These are phyloP conservation scores for Pongo abelii DNA, from an alignment of 2,113 vertebrate genomes.

Conservation along the genomic window DNA sequence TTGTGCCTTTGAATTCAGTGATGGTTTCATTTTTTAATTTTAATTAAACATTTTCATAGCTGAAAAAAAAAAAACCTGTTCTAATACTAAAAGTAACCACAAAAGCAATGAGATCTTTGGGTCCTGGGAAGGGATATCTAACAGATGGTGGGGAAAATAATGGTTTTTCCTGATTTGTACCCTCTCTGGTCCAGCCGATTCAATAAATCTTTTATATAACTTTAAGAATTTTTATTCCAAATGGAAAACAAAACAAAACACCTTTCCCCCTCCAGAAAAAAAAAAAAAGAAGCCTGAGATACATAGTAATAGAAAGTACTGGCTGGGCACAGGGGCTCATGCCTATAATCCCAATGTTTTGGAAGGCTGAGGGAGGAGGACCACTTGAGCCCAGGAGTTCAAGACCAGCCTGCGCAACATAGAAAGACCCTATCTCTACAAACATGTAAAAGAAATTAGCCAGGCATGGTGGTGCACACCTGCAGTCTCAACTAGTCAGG, in stretches of 20 bases:
- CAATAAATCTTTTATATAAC: neutral
- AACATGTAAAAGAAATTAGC: too few relatives aligned
- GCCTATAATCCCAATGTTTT: too few relatives aligned
- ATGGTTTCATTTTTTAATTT: neutral
- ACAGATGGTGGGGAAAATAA: neutral
- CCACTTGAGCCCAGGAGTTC: too few relatives aligned
- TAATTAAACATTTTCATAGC: neutral
- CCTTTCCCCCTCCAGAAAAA: too few relatives aligned
- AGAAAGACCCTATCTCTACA: too few relatives aligned
- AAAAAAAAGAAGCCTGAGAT: neutral
- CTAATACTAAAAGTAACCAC: neutral
- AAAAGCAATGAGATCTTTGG: neutral
- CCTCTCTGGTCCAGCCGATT: neutral
- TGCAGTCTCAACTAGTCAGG: too few relatives aligned
- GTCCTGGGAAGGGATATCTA: neutral
- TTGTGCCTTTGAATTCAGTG: neutral
- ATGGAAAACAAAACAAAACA: neutral
- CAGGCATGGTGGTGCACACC: too few relatives aligned
- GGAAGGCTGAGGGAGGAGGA: too few relatives aligned
- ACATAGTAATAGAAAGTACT: neutral
- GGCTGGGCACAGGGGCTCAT: too few relatives aligned
- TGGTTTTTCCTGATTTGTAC: neutral
- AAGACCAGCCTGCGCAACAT: too few relatives aligned
- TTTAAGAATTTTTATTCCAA: constrained; percentile 5
- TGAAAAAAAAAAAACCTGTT: neutral